These are phyloP conservation scores for Amphiprion ocellaris DNA, from an alignment of 2,113 vertebrate species.

Conservation along the genomic window DNA sequence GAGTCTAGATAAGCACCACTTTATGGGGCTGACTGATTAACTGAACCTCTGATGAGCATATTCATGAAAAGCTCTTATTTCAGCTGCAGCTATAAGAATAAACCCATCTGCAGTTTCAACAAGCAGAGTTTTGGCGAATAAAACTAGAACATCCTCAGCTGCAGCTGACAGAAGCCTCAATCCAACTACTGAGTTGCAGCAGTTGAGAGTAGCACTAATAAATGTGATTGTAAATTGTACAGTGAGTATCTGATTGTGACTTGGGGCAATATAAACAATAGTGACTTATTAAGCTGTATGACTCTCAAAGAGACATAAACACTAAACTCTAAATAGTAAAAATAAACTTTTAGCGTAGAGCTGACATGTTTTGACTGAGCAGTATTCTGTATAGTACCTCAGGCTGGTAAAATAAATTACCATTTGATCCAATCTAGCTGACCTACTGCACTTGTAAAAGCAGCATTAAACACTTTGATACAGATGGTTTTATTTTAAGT, in stretches of 20 bases:
- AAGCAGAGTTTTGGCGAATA: slow-evolving; percentile 42
- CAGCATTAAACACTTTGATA: too few relatives aligned
- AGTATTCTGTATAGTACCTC: neutral
- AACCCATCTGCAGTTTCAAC: slow-evolving; percentile 32
- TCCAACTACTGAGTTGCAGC: slow-evolving; percentile 16
- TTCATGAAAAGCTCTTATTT: slow-evolving; percentile 48
- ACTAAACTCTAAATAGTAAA: neutral
- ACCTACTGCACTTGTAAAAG: too few relatives aligned
- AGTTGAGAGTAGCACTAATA: slow-evolving; percentile 9
- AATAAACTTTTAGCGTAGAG: neutral
- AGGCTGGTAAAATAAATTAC: neutral
- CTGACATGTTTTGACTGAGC: neutral
- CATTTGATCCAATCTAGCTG: too few relatives aligned
- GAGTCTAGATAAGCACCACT: slow-evolving; percentile 53
- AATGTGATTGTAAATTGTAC: slow-evolving; percentile 14
- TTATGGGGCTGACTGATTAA: slow-evolving; percentile 46
- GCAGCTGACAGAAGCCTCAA: slow-evolving; percentile 40
- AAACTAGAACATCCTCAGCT: slow-evolving; percentile 33
- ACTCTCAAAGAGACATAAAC: neutral
- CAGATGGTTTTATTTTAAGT: neutral
- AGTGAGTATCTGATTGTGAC: slow-evolving; percentile 1
- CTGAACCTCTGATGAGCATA: slow-evolving; percentile 55
- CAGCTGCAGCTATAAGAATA: slow-evolving; percentile 55
- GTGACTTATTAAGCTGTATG: neutral
- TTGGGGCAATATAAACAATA: neutral